Evolutionary conservation across 2,888 invertebrate species (phyloP), one percentile per base, ranked within the genome.

Genomic region (Myopa testacea): DNA sequence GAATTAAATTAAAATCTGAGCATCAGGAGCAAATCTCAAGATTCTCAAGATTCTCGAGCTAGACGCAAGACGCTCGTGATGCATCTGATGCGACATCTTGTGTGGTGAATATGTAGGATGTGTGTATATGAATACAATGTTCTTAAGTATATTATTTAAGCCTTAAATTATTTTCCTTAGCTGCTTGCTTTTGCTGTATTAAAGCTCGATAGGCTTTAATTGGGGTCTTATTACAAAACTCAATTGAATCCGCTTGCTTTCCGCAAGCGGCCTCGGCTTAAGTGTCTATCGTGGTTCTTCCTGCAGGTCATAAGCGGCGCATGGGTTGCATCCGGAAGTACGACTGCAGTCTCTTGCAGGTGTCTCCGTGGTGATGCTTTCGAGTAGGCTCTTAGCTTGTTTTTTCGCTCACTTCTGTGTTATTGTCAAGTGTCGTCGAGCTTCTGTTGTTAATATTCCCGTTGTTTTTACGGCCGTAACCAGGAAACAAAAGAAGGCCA

Each of bases 401-500:
- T 37, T 38, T 38, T 16, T 38, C 37, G 60, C 19, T 40, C 38
- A 8, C 5, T 12, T 4, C 8, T 50, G 34, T 26, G 19, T 60
- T 10, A 19, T 19, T 60, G 60, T 62, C 19, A 62, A 62, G 60
- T 38, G 60, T 60, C 60, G 3, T 72, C 72, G 50, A 1, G 50
- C n/a, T 16, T 50, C 19, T 63, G 62, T 72, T 60, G 16, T 60
- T 60, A 60, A 60, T 62, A 19, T 60, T 60, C 60, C 50, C 60
- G 60, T 12, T 72, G 45, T 69, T 60, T 38, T 62, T 72, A 40
- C 19, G n/a, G 58, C 10, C 26, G 52, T 19, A 26, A 45, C n/a
- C 37, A 19, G 60, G n/a, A 19, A 60, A 50, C 68, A 50, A 50
- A 50, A 12, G 19, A 45, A 12, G 45, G 26, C n/a, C 12, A 14